Evolutionary conservation across 64 coral and sea anemone genomes (phyloP).

Genomic region (Montipora foliosa): DNA sequence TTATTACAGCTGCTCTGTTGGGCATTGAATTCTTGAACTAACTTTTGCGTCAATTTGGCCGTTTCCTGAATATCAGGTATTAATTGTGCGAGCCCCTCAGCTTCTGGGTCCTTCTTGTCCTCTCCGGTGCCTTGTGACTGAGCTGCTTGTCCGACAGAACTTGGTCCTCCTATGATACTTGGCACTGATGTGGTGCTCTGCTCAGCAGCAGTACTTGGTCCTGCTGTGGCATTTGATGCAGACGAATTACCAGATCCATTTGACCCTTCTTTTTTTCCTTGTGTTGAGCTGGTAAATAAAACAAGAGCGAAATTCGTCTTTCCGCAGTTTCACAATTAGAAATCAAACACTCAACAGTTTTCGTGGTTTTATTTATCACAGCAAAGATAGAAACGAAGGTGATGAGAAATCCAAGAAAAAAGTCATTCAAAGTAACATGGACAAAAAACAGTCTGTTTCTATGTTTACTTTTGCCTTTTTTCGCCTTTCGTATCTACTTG

Average conservation of each 20-base stretch:
- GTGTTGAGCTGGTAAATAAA: not conserved
- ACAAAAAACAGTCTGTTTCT: too few species aligned
- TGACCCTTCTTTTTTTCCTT: slow-evolving; percentile 12
- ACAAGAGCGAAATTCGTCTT: not conserved
- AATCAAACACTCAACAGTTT: not conserved
- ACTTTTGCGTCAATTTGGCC: slow-evolving; percentile 78
- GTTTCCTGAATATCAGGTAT: slow-evolving; percentile 97
- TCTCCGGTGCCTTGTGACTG: slow-evolving; percentile 33
- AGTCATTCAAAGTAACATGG: too few species aligned
- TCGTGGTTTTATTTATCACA: not conserved
- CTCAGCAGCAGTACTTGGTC: not conserved
- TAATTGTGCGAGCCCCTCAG: slow-evolving; percentile 87
- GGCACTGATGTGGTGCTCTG: not conserved
- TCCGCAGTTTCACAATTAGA: not conserved
- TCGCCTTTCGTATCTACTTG: too few species aligned
- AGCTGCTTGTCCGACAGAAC: not conserved
- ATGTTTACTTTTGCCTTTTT: too few species aligned
- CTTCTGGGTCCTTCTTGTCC: slow-evolving; percentile 70
- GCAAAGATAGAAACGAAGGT: too few species aligned
- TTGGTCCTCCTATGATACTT: not conserved
- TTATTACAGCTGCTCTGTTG: slow-evolving; percentile 51
- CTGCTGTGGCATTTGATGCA: not conserved
- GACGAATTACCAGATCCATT: not conserved
- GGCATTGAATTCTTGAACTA: slow-evolving; percentile 55
- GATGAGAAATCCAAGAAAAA: too few species aligned